Conservation (phyloP, 2,797 vertebrate genomes). For the Botia kubotai region DNA sequence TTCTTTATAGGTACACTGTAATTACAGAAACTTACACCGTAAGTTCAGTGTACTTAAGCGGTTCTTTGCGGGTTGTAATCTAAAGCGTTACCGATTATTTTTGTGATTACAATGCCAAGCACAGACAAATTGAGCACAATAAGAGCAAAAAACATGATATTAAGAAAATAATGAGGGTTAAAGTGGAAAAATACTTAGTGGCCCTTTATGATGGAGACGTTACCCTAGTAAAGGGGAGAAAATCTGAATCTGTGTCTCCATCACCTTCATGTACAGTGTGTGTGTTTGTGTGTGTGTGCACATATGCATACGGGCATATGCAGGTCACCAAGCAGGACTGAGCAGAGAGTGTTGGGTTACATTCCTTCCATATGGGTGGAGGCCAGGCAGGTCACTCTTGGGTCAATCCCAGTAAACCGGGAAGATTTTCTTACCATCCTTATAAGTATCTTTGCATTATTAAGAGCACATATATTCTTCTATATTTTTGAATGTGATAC, state of each 20-base stretch:
- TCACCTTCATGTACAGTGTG: not conserved
- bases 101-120: too few species aligned
- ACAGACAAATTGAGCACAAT: not conserved
- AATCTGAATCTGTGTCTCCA: slow-evolving; percentile 11
- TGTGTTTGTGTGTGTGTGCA: slow-evolving; percentile 10
- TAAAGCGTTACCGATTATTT: too few species aligned
- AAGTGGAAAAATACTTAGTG: not conserved
- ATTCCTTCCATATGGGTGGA: slow-evolving; percentile 82
- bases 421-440: slow-evolving; percentile 21
- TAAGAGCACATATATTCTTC: not conserved
- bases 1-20: too few species aligned
- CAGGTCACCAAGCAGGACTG: slow-evolving; percentile 58
- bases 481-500: slow-evolving; percentile 39
- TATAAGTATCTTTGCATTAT: not conserved
- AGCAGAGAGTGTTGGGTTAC: slow-evolving; percentile 73
- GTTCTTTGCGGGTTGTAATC: too few species aligned
- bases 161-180: not conserved
- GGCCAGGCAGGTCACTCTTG: slow-evolving; percentile 82
- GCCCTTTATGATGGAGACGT: not conserved
- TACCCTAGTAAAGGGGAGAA: not conserved
- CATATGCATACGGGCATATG: slow-evolving; percentile 49
- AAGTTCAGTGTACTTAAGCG: too few species aligned
- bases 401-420: slow-evolving; percentile 78
- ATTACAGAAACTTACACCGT: too few species aligned
- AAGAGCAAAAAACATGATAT: too few species aligned